These are phyloP conservation scores for Cephus cinctus DNA, from an alignment of 1,140 invertebrate species.

Conservation along the genomic window DNA sequence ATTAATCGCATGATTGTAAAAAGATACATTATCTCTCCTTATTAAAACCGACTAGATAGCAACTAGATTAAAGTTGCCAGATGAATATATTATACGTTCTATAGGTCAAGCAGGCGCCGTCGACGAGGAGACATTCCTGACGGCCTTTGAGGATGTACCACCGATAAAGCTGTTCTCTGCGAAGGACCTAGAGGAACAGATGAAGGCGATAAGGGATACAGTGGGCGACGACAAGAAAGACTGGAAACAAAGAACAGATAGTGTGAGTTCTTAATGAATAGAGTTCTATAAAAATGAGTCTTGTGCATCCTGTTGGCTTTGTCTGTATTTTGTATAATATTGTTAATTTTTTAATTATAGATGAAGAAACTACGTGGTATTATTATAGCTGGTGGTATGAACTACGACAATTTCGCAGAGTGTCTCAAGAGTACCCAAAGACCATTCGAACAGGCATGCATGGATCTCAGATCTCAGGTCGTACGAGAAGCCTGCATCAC, in stretches of 20 bases:
- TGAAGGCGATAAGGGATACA: slow-evolving; percentile 72
- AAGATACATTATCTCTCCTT: too few species aligned
- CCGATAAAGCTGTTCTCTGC: slow-evolving; percentile 79
- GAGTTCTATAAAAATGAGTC: not conserved
- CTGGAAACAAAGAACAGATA: slow-evolving; percentile 91
- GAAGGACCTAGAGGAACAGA: slow-evolving; percentile 81
- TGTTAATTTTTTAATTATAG: slow-evolving; percentile 52
- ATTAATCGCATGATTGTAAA: too few species aligned
- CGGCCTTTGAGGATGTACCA: slow-evolving; percentile 82
- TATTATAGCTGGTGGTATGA: slow-evolving; percentile 74
- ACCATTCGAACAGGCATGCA: slow-evolving; percentile 79
- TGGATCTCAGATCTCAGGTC: slow-evolving; percentile 89
- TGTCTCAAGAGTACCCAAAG: slow-evolving; percentile 79
- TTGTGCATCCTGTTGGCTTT: too few species aligned
- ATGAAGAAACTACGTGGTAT: slow-evolving; percentile 84
- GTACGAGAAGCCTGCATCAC: slow-evolving; percentile 94
- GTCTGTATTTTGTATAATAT: too few species aligned
- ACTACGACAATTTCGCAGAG: slow-evolving; percentile 80
- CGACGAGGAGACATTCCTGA: slow-evolving; percentile 84
- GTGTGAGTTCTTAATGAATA: slow-evolving; percentile 59
- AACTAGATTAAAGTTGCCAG: too few species aligned
- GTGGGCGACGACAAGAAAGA: slow-evolving; percentile 81
- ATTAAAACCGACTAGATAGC: too few species aligned
- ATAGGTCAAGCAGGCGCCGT: slow-evolving; percentile 76
- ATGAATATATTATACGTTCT: too few species aligned